Evolutionary conservation across 2,797 vertebrate genomes (phyloP).

Genomic region (Buceros bicornis): DNA sequence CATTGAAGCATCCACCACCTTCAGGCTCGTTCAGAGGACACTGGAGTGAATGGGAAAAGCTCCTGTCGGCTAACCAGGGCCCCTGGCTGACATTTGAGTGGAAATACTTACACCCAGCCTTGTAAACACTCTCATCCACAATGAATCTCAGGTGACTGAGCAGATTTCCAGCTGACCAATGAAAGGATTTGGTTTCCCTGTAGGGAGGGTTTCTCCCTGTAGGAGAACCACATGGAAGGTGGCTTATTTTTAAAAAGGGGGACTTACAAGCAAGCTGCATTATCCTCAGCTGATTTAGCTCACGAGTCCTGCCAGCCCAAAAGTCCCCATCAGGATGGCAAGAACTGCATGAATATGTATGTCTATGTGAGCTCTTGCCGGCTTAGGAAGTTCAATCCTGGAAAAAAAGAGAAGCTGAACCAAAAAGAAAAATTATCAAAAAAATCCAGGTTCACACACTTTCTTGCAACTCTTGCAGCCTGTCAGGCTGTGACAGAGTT

Average conservation of each 20-base stretch:
- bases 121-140: constrained; percentile 27
- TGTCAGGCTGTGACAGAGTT: not conserved
- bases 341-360: not conserved
- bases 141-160: constrained; percentile 27
- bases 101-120: not conserved
- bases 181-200: not conserved
- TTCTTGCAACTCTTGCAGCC: not conserved
- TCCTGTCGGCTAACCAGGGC: constrained; percentile 7
- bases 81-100: constrained; percentile 8
- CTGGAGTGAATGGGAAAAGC: constrained; percentile 27
- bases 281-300: not conserved
- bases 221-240: not conserved
- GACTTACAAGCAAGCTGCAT: not conserved
- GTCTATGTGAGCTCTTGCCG: not conserved
- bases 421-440: not conserved
- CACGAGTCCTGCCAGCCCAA: not conserved
- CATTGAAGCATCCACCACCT: not conserved
- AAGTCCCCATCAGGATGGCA: not conserved
- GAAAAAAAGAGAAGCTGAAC: not conserved
- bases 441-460: accelerated
- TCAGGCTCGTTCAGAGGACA: constrained; percentile 2
- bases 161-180: constrained; percentile 41
- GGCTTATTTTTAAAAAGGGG: constrained; percentile 11
- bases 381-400: not conserved
- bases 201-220: not conserved